phyloP scores from a whole-genome alignment of 2,113 vertebrate species.

The Pavo muticus region DNA sequence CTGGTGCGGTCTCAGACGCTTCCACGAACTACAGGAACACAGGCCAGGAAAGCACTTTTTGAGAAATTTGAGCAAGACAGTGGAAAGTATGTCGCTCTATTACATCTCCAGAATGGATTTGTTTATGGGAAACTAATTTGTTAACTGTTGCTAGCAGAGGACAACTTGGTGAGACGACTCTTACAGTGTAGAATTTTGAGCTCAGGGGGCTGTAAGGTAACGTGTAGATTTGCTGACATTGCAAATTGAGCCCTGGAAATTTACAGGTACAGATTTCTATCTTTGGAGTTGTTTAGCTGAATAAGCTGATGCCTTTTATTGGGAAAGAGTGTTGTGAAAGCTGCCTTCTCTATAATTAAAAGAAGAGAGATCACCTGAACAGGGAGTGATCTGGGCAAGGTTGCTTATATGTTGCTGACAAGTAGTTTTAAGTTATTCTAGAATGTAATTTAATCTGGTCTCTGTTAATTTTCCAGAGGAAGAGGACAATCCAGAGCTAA shows the following conservation, averaged over 20 bases:
- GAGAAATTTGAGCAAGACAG: conserved; percentile 88
- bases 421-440: neutral
- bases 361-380: neutral
- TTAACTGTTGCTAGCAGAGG: neutral
- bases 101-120: neutral
- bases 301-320: neutral
- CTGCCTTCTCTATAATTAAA: neutral
- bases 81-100: conserved; percentile 76
- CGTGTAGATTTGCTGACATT: neutral
- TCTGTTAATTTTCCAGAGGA: conserved; percentile 76
- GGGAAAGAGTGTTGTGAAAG: neutral
- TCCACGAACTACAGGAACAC: conserved; percentile 79
- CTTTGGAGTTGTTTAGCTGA: neutral
- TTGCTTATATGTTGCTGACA: neutral
- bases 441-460: conserved; percentile 17
- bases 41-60: conserved; percentile 87
- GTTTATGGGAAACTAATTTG: neutral
- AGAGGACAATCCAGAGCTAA: conserved; percentile 87
- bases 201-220: neutral
- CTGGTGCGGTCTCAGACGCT: conserved; percentile 87
- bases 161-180: neutral
- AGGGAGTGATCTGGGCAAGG: neutral
- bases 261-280: neutral
- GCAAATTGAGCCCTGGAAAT: neutral
- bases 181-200: neutral